Conservation (phyloP, 2,797 vertebrate genomes). For the Molothrus ater region DNA sequence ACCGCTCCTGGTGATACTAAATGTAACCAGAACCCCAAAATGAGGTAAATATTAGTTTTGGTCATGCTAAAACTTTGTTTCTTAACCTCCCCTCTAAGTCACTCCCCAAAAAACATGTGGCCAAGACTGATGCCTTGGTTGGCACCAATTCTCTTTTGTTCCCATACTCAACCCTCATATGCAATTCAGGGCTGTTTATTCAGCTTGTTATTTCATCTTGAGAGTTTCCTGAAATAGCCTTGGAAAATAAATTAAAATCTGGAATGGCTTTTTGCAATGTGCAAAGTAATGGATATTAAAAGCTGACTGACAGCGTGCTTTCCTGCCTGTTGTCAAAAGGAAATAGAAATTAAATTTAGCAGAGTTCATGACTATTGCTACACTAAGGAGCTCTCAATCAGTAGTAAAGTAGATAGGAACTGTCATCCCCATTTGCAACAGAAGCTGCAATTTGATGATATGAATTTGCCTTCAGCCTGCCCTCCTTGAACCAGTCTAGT, state of each 20-base stretch:
- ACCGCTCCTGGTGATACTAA: background rate
- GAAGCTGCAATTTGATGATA: constrained; percentile 27
- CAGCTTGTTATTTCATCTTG: background rate
- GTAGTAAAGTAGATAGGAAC: constrained; percentile 23
- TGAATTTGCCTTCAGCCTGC: constrained; percentile 5
- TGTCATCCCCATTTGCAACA: constrained; percentile 54
- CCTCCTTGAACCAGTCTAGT: background rate
- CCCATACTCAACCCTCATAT: background rate
- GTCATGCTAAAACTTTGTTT: background rate
- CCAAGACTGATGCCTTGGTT: background rate
- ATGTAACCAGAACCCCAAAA: background rate
- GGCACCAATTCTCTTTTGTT: background rate
- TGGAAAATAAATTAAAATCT: constrained; percentile 31
- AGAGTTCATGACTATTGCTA: constrained; percentile 48
- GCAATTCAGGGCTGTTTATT: background rate
- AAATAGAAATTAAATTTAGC: constrained; percentile 61
- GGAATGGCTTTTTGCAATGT: background rate
- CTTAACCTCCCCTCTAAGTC: background rate
- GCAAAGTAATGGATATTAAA: constrained; percentile 1
- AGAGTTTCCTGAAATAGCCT: constrained; percentile 14
- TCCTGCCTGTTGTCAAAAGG: constrained; percentile 41
- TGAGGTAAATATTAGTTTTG: background rate
- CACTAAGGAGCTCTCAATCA: constrained; percentile 50
- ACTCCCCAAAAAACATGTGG: accelerated
- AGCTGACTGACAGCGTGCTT: constrained; percentile 17